Evolutionary conservation across 2,113 vertebrate species (phyloP), one percentile per base, ranked within the genome.

Genomic region (Thermophis baileyi): DNA sequence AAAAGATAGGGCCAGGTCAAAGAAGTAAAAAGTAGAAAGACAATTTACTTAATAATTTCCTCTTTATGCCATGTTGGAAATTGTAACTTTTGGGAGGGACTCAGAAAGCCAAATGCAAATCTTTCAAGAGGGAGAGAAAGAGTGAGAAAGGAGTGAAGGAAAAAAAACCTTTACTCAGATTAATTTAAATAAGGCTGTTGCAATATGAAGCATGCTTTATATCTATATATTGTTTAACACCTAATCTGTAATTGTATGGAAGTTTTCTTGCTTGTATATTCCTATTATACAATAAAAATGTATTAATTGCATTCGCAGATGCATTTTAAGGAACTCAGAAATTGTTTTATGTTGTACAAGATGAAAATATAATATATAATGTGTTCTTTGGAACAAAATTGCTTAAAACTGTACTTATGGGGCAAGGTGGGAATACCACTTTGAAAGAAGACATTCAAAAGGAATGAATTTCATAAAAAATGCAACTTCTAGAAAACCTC

Each of bases 401-500:
- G 40, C 25, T 86, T 91, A 86, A 87, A 87, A 46, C 27, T 63
- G 91, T 35, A n/a, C 1, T 87, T 60, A 30, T 91, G 69, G 49
- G 10, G 53, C 85, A 88, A 50, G 87, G 49, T 40, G 35, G 18
- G 74, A 81, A 81, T 49, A 63, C 27, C 85, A 63, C 60, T 89
- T 93, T 22, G 86, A 92, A 5, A 87, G 30, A 54, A 85, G 54
- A 92, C 18, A 24, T 54, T 50, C 40, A 9, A 22, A 85, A 46
- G 87, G 30, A 90, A 90, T 90, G 60, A n/a, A 47, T 63, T 25
- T 63, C n/a, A 46, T 90, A 46, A 16, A 0, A 95, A 60, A 22
- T n/a, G 30, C 44, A n/a, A 24, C 3, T 94, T 94, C 49, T 60
- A 60, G 89, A 88, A 93, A 95, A 91, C 30, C 18, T 25, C 89